A percentile compares a stretch with the other conserved stretches of the same genome.
Evolutionary conservation across 2,888 invertebrate species (phyloP).

Genomic region (Clepsis dumicolana): DNA sequence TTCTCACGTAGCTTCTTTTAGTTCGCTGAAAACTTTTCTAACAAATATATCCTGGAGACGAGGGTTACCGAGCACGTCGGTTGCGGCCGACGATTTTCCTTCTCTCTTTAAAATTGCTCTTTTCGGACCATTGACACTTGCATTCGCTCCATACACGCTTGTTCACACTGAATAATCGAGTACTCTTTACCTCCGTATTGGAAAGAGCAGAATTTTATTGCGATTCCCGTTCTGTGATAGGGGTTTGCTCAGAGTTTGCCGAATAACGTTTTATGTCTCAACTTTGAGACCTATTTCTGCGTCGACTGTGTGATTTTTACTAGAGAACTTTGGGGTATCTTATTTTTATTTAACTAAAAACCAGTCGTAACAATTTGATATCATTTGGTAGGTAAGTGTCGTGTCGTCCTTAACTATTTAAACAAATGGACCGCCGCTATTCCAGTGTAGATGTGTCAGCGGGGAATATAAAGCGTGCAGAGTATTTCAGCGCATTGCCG

Average conservation of each 20-base stretch:
- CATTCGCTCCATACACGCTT: conserved; percentile 56
- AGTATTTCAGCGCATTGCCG: conserved; percentile 49
- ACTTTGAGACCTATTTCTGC: conserved; percentile 8
- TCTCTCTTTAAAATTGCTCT: conserved; percentile 67
- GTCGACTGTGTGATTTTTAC: neutral
- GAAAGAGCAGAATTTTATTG: conserved; percentile 55
- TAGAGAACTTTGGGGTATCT: neutral
- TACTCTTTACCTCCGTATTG: conserved; percentile 53
- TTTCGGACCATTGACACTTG: conserved; percentile 63
- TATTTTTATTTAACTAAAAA: neutral
- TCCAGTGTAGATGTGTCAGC: conserved; percentile 54
- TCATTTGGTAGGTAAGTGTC: conserved; percentile 12
- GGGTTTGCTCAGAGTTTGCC: conserved; percentile 37
- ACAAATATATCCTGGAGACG: conserved; percentile 44
- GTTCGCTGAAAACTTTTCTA: conserved; percentile 51
- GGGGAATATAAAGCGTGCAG: conserved; percentile 55
- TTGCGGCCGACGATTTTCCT: conserved; percentile 62
- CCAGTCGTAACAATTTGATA: neutral
- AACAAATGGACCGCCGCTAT: conserved; percentile 46
- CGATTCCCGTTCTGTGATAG: conserved; percentile 45
- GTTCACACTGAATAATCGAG: conserved; percentile 70
- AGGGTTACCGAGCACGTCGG: conserved; percentile 46
- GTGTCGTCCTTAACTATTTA: conserved; percentile 22
- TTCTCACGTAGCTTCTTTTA: conserved; percentile 52
- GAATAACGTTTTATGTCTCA: conserved; percentile 20